Conservation (phyloP, 2,113 vertebrate genomes). For the Phocoena phocoena region DNA sequence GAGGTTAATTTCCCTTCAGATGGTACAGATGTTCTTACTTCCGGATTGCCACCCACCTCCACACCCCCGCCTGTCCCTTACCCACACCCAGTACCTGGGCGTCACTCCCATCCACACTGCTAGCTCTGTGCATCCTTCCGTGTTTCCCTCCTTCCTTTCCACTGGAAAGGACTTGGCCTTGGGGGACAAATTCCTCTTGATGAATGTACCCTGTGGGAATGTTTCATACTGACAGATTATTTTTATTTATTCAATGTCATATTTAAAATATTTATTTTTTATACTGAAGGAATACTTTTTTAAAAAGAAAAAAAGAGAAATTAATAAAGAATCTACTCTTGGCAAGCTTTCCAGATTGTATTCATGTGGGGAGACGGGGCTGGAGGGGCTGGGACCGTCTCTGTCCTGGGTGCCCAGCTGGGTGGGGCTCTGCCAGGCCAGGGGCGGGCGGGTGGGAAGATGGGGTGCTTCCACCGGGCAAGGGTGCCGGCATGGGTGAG, state of each 20-base stretch:
- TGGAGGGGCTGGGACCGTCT: not conserved
- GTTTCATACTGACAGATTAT: constrained; percentile 80
- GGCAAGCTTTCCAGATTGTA: not conserved
- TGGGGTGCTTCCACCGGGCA: not conserved
- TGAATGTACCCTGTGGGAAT: constrained; percentile 81
- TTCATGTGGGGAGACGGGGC: not conserved
- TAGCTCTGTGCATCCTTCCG: not conserved
- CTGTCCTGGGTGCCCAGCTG: fast-evolving
- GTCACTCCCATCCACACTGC: not conserved
- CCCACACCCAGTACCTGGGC: not conserved
- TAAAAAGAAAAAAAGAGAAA: constrained; percentile 59
- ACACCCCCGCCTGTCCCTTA: fast-evolving
- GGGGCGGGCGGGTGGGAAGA: not conserved
- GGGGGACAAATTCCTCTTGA: constrained; percentile 69
- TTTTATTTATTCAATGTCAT: constrained; percentile 81
- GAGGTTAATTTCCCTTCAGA: not conserved
- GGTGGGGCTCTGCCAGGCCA: not conserved
- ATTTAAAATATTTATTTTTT: constrained; percentile 84
- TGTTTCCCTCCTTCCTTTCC: constrained; percentile 40
- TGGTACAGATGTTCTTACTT: not conserved
- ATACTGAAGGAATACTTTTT: constrained; percentile 76
- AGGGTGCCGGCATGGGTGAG: not conserved
- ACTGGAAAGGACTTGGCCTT: constrained; percentile 50
- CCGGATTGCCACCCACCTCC: fast-evolving
- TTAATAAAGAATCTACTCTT: constrained; percentile 76